These are phyloP conservation scores for Anastrepha obliqua DNA, from an alignment of 1,140 invertebrate species.

Conservation along the genomic window DNA sequence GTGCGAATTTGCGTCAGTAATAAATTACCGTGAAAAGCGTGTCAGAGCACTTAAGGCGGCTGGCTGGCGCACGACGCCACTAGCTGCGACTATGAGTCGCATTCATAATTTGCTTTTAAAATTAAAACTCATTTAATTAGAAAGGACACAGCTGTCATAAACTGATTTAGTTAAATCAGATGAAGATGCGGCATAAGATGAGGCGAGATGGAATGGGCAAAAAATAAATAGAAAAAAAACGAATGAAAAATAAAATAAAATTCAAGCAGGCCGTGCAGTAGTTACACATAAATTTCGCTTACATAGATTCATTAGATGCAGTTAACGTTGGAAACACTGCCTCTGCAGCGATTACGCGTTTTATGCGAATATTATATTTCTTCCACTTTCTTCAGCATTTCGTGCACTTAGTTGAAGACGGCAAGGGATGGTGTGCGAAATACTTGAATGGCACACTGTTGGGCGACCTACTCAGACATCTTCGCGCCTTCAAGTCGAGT, in stretches of 20 bases:
- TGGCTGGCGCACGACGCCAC: neutral
- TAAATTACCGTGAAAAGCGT: slow-evolving; percentile 51
- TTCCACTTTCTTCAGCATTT: neutral
- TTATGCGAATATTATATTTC: neutral
- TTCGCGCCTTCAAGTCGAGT: neutral
- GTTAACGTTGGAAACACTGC: too few relatives aligned
- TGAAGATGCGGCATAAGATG: slow-evolving; percentile 9
- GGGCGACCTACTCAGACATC: neutral
- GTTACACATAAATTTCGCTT: too few relatives aligned
- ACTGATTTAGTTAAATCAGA: slow-evolving; percentile 50
- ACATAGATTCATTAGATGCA: too few relatives aligned
- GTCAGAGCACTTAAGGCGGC: slow-evolving; percentile 42
- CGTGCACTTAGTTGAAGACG: neutral
- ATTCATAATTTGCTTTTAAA: slow-evolving; percentile 42
- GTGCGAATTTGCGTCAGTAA: neutral
- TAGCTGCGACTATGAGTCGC: neutral
- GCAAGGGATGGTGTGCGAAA: neutral
- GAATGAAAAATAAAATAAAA: too few relatives aligned
- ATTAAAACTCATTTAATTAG: slow-evolving; percentile 52
- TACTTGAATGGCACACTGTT: neutral
- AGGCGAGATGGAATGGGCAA: neutral
- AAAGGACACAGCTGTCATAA: slow-evolving; percentile 46
- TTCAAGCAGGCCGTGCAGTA: too few relatives aligned
- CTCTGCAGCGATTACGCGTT: neutral
- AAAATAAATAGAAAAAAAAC: neutral